phyloP scores from a whole-genome alignment of 2,113 vertebrate species.

The Nycticebus coucang region DNA sequence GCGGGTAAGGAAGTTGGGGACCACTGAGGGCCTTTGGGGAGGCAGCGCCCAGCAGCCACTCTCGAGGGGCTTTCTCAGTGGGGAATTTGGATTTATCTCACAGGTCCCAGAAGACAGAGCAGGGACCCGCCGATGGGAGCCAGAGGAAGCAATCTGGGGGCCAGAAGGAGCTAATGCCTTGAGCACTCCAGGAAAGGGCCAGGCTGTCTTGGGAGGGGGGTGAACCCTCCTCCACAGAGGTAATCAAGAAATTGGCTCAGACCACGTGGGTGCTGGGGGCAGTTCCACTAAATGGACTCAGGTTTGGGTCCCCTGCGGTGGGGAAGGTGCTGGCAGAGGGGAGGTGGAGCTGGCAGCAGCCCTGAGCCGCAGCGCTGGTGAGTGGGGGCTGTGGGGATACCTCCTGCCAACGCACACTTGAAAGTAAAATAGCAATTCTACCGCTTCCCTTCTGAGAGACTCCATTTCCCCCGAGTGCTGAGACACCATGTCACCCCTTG shows the following conservation, averaged over 20 bases:
- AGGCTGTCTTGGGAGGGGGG: neutral
- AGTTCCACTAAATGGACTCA: neutral
- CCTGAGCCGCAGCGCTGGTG: accelerated
- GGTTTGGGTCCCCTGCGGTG: neutral
- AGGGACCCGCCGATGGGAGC: accelerated
- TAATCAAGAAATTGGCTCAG: neutral
- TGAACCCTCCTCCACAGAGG: neutral
- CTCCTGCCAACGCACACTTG: accelerated
- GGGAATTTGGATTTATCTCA: neutral
- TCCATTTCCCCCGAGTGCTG: accelerated
- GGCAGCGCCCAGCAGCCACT: neutral
- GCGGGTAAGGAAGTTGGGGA: neutral
- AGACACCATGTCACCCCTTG: accelerated
- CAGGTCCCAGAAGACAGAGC: neutral
- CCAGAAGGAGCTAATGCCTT: neutral
- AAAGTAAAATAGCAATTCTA: accelerated
- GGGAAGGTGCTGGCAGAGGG: neutral
- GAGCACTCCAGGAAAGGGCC: neutral
- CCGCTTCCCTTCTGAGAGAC: accelerated
- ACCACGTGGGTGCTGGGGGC: accelerated
- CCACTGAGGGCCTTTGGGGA: neutral
- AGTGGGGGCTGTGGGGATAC: accelerated
- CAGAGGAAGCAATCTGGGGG: neutral
- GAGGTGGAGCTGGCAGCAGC: accelerated
- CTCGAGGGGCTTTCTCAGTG: accelerated